Evolutionary conservation across 2,113 vertebrate genomes (phyloP).

Genomic region (Lagopus muta): DNA sequence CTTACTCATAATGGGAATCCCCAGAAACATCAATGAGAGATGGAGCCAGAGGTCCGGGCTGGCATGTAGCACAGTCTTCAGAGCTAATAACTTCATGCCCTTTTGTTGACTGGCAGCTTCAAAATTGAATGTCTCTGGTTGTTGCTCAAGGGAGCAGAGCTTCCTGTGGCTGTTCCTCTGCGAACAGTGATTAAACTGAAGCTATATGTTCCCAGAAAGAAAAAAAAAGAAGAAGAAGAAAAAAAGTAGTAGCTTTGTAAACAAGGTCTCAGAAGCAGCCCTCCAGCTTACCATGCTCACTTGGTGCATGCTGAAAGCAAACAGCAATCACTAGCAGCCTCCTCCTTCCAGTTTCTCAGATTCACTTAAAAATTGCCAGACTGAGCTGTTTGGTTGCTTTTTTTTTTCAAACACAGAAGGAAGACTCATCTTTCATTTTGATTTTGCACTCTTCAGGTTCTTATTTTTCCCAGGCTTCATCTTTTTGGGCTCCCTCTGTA

Average conservation of each 20-base stretch:
- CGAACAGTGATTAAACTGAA: constrained; percentile 67
- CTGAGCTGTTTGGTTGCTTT: background rate
- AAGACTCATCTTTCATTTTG: background rate
- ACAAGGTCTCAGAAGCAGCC: constrained; percentile 18
- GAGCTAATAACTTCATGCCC: constrained; percentile 65
- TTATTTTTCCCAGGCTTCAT: background rate
- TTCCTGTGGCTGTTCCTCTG: constrained; percentile 50
- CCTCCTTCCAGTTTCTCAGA: background rate
- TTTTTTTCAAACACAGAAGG: background rate
- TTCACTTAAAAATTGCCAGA: background rate
- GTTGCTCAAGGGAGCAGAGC: constrained; percentile 64
- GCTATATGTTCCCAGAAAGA: background rate
- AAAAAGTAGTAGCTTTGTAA: constrained; percentile 20
- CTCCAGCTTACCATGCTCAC: background rate
- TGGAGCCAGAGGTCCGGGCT: constrained; percentile 32
- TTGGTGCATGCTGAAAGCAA: background rate
- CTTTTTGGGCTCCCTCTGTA: background rate
- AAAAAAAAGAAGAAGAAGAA: background rate
- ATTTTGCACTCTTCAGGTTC: background rate
- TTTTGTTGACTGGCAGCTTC: constrained; percentile 71
- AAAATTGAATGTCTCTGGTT: constrained; percentile 71
- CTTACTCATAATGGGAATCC: constrained; percentile 15
- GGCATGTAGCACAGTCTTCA: constrained; percentile 59
- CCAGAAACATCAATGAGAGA: constrained; percentile 56
- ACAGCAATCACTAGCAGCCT: background rate